Conservation (phyloP, 92 coral and sea anemone genomes). For the Pocillopora meandrina region DNA sequence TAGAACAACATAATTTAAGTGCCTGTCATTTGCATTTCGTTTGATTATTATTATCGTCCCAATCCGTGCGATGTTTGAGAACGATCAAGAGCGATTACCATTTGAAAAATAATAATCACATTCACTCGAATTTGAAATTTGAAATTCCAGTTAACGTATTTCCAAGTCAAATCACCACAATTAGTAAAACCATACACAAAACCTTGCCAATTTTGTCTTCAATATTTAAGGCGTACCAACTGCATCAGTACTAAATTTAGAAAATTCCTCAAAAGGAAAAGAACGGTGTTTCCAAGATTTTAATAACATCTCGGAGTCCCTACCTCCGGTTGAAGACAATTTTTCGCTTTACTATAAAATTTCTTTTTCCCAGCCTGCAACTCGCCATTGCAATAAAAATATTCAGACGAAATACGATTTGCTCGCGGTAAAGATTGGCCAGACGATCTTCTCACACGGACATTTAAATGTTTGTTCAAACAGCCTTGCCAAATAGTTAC, state of each 20-base stretch:
- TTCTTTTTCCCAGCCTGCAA: background rate
- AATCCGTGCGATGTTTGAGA: background rate
- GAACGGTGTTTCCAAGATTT: background rate
- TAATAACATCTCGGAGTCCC: background rate
- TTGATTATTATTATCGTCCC: background rate
- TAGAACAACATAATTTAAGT: background rate
- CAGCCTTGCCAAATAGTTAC: slow-evolving; percentile 34
- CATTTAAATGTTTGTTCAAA: slow-evolving; percentile 6
- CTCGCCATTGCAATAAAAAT: slow-evolving; percentile 4
- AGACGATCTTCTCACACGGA: slow-evolving; percentile 7
- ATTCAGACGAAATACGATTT: background rate
- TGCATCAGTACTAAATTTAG: slow-evolving; percentile 10
- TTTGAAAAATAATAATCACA: background rate
- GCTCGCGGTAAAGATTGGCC: background rate
- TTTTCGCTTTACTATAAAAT: background rate
- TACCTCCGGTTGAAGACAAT: slow-evolving; percentile 8
- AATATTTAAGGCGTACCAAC: background rate
- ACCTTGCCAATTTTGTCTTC: background rate
- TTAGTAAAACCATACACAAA: background rate
- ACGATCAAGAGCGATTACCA: background rate
- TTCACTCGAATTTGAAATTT: background rate
- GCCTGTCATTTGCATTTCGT: background rate
- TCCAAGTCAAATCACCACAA: slow-evolving; percentile 8
- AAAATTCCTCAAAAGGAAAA: slow-evolving; percentile 8
- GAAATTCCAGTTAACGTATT: slow-evolving; percentile 4